These are phyloP conservation scores for Laterallus jamaicensis DNA, from an alignment of 2,113 vertebrate genomes.

Conservation along the genomic window DNA sequence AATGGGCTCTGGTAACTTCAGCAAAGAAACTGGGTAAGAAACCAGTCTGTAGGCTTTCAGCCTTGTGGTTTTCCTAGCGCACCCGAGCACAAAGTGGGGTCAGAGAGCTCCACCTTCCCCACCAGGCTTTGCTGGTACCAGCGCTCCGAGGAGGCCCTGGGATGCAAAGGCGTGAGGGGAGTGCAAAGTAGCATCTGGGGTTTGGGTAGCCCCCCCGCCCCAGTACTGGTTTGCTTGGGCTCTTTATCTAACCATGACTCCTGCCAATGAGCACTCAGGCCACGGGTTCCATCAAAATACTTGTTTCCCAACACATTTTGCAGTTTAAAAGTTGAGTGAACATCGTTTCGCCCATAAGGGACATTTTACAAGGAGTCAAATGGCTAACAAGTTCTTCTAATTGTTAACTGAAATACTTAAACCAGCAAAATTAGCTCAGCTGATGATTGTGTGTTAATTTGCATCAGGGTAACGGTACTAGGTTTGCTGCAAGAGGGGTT, in stretches of 20 bases:
- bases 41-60: slow-evolving; percentile 19
- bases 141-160: slow-evolving; percentile 13
- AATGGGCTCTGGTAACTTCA: not conserved
- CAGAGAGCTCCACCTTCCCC: not conserved
- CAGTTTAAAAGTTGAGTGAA: slow-evolving; percentile 22
- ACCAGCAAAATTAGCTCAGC: not conserved
- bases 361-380: slow-evolving; percentile 26
- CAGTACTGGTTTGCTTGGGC: not conserved
- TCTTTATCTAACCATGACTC: not conserved
- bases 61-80: not conserved
- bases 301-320: slow-evolving; percentile 71
- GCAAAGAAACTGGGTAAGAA: not conserved
- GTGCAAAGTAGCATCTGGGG: not conserved
- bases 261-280: not conserved
- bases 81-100: not conserved
- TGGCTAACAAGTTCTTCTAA: not conserved
- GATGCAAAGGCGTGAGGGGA: not conserved
- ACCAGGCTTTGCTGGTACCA: not conserved
- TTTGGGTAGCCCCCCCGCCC: not conserved
- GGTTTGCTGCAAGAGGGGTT: slow-evolving; percentile 33
- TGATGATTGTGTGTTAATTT: not conserved
- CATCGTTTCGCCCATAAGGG: not conserved
- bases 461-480: not conserved
- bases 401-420: slow-evolving; percentile 20
- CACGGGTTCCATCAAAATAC: slow-evolving; percentile 46